Base-by-base conservation (phyloP, 2,888 invertebrate species). In the Ormyrus rosae region DNA sequence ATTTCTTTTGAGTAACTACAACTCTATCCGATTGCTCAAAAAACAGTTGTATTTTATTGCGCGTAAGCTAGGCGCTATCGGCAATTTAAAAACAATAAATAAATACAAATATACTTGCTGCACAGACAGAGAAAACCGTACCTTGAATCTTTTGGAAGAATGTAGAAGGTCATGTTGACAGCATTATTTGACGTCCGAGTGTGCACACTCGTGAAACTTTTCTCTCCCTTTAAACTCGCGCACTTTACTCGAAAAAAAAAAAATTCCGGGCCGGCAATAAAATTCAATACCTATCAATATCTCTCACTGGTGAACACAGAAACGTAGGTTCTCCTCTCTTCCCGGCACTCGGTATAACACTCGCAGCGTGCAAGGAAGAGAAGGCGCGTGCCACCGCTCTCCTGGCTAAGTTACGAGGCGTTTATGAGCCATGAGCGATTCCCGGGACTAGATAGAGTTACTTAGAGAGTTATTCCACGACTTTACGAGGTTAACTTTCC, bases 351-450 rank as follows among this genome's bases (percentile, higher is more conserved):
- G 61, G 61, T 8, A 45, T 19, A 34, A 34, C 4, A 34, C 34
- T 34, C 34, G 34, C 34, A 6, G 45, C 10, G 50, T 13, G 55
- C 34, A 34, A 13, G 67, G 19, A 71, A 53, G 61, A 86, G 84
- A 85, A 85, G 87, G 88, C 89, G 88, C 88, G 89, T 89, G 89
- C 87, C 87, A 83, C 84, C 83, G 75, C 61, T 72, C 79, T 56
- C 71, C 73, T 77, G 83, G 84, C 84, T 88, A 88, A 90, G 87
- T 90, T 89, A 90, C 88, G 89, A 90, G 89, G 88, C 89, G 88
- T 90, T 90, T 89, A 90, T 90, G 89, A 89, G 88, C 88, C 89
- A 90, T 89, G 87, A 90, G 89, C 88, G 89, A 89, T 90, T 88
- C 86, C 86, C 86, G 84, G 84, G 86, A 85, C 85, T 85, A 88